A percentile compares a stretch with the other conserved stretches of the same genome.
Evolutionary conservation across 2,113 vertebrate species (phyloP).

Genomic region (Phalacrocorax pelagicus): DNA sequence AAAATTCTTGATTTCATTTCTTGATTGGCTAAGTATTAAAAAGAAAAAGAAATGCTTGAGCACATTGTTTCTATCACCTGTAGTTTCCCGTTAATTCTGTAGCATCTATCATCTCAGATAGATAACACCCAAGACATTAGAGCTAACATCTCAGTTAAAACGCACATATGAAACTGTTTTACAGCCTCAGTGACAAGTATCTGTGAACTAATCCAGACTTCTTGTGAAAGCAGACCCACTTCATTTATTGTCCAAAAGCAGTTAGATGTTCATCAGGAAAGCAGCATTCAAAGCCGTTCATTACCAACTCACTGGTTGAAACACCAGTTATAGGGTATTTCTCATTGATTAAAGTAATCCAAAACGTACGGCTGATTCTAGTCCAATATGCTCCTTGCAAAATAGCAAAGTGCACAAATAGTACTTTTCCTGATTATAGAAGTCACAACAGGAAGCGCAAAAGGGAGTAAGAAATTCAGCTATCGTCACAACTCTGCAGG

Average conservation of each 20-base stretch:
- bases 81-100: neutral
- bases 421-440: neutral
- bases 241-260: neutral
- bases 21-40: slow-evolving; percentile 79
- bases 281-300: neutral
- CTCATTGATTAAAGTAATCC: neutral
- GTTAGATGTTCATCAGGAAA: neutral
- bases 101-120: neutral
- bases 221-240: neutral
- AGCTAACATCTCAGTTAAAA: neutral
- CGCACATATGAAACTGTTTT: rapidly evolving
- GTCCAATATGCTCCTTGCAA: neutral
- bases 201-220: neutral
- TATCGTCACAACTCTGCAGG: neutral
- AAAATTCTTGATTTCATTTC: slow-evolving; percentile 94
- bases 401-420: neutral
- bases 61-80: neutral
- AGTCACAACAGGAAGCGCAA: neutral
- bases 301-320: neutral
- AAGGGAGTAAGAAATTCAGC: neutral
- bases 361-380: neutral
- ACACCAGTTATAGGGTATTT: rapidly evolving
- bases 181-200: neutral
- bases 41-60: slow-evolving; percentile 18
- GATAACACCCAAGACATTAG: neutral